Base-by-base conservation (phyloP, 2,797 vertebrate species). In the Pangasius mekongensis region DNA sequence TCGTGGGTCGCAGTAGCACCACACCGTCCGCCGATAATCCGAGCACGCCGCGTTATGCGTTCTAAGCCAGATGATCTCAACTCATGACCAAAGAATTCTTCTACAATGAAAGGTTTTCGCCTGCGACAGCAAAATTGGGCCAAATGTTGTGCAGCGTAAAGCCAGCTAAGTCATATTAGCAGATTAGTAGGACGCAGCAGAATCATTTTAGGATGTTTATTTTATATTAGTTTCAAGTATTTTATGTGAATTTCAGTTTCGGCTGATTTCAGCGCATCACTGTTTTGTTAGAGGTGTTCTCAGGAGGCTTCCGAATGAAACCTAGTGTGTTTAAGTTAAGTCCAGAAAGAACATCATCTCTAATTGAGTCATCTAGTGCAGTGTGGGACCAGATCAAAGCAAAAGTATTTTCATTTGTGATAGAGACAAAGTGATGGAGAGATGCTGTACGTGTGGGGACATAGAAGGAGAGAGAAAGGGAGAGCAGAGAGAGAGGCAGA, bases 391-490 rank as follows among this genome's bases (percentile, higher is more conserved):
- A 9, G 39, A 18, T 24, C 69, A 0, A 39, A 39, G 66, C 8
- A 49, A 47, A 24, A 47, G 10, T 47, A 11, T 16, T 77, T 27
- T 47, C 1, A 52, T 56, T 33, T 22, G n/a, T 30, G n/a, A 11
- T 30, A 0, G 49, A 22, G 76, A 56, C n/a, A 54, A 33, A 22
- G 43, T 80, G 62, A 84, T 16, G 43, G n/a, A 47, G 82, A 20
- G 62, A 30, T 24, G 18, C 1, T 30, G 16, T 3, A 73, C 0
- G 8, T 73, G 36, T 24, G 43, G 78, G 76, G 80, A 84, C 47
- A 36, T 52, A 76, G 30, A 77, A 43, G 30, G 80, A 74, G 86
- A 74, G 54, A 87, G 58, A 84, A 27, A 58, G 62, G 11, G 18
- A 36, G 30, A 33, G n/a, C 20, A 69, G 30, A 49, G 24, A 80